These are phyloP conservation scores for Trichopria drosophilae DNA, from an alignment of 2,888 invertebrate genomes.

Conservation along the genomic window DNA sequence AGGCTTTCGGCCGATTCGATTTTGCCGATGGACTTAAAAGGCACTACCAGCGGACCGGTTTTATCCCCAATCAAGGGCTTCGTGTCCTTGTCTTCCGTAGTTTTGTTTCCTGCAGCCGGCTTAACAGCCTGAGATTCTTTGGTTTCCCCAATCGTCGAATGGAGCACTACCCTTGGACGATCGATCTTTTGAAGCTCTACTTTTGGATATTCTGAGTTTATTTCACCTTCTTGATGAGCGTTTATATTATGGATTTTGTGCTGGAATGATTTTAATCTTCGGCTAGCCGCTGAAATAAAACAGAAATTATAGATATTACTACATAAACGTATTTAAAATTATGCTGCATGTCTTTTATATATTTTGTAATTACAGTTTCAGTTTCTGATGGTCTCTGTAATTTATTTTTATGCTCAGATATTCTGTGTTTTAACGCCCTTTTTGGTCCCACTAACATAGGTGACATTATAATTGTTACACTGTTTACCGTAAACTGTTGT, in stretches of 20 bases:
- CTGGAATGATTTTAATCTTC: conserved; percentile 45
- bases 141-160: conserved; percentile 11
- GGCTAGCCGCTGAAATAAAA: conserved; percentile 42
- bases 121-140: conserved; percentile 3
- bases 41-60: conserved; percentile 1
- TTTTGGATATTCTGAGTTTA: neutral
- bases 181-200: too few species aligned
- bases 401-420: too few species aligned
- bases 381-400: too few species aligned
- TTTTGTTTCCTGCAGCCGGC: neutral
- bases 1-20: conserved; percentile 41
- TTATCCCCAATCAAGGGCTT: too few species aligned
- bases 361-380: too few species aligned
- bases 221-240: conserved; percentile 4
- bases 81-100: too few species aligned
- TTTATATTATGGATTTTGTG: conserved; percentile 41
- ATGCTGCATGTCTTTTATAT: too few species aligned
- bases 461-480: too few species aligned
- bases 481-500: too few species aligned
- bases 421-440: too few species aligned
- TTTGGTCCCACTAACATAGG: too few species aligned
- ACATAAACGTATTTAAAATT: too few species aligned
- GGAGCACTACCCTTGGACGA: neutral
- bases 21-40: conserved; percentile 24
- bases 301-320: neutral